Base-by-base conservation (phyloP, 2,797 vertebrate genomes). In the Gobio occitaniae region DNA sequence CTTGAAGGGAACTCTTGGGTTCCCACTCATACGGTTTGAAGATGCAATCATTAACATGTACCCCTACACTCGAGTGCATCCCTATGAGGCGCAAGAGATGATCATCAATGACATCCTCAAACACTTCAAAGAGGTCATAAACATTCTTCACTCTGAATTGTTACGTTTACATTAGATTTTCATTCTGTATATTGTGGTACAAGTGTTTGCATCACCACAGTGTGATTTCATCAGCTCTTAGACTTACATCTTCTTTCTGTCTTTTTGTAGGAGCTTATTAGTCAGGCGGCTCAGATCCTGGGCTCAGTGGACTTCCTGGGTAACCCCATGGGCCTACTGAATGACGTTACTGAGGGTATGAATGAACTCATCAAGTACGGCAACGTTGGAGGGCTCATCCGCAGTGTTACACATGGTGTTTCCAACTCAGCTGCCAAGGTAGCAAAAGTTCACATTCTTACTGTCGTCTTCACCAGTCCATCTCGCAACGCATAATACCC, bases 401-500 rank as follows among this genome's bases (percentile, higher is more conserved):
- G 98, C 88, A 99, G 98, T 0, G 97, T 99, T 84, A 98, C 98
- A 0, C 98, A 99, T 0, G 98, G 98, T 0, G 98, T 99, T 6
- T 99, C 98, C 68, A 99, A 99, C 93, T 99, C 98, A 2, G 97
- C 98, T 50, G 98, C 98, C 59, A 99, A 99, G 97, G 98, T 99
- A 96, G 17, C n/a, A 47, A 32, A 59, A 65, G 7, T 77, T 76
- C 25, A 56, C 50, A 48, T 48, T n/a, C 6, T 56, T 32, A 15
- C 21, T 10, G 56, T 47, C 2, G 2, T 17, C 21, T 59, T 80
- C 15, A 50, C 38, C 47, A 29, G 56, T 80, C 83, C 44, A 4
- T 71, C 48, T 61, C 29, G 36, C 63, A 66, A 4, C 44, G 50
- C 36, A 21, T 69, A 48, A 78, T 78, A 47, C 48, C 29, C 1